These are phyloP conservation scores for Gnathonemus echidnorhynchus DNA, from an alignment of 2,113 vertebrate genomes.

Conservation along the genomic window DNA sequence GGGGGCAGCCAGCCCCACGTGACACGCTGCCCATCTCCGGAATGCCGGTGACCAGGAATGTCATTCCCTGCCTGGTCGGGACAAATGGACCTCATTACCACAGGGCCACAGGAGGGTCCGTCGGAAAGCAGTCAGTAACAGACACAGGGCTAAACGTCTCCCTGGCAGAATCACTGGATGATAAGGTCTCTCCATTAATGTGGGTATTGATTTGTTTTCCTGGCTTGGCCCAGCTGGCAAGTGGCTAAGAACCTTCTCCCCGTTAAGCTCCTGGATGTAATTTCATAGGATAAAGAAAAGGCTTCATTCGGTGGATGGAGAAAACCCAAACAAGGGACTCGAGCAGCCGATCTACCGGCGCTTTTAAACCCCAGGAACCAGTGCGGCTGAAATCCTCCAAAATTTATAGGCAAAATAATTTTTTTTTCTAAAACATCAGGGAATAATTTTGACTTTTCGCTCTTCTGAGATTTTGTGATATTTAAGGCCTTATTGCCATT, in stretches of 20 bases:
- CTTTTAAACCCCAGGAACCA: not conserved
- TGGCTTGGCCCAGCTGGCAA: not conserved
- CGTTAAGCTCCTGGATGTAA: not conserved
- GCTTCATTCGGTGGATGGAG: not conserved
- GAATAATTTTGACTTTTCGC: not conserved
- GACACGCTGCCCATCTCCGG: not conserved
- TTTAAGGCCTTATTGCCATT: not conserved
- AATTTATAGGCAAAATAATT: not conserved
- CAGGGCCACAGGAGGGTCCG: not conserved
- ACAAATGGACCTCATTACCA: slow-evolving; percentile 21
- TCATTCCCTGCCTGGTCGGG: not conserved
- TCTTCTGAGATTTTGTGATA: not conserved
- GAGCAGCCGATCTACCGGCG: not conserved
- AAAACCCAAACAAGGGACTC: not conserved
- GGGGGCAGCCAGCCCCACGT: too few species aligned
- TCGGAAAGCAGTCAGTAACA: not conserved
- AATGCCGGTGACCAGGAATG: not conserved
- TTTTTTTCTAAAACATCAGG: not conserved
- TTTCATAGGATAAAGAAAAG: not conserved
- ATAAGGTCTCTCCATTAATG: slow-evolving; percentile 9
- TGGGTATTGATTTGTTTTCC: slow-evolving; percentile 4
- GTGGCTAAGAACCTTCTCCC: not conserved
- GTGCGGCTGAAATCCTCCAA: not conserved
- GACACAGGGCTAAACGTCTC: not conserved
- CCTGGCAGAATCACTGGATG: not conserved